phyloP scores from a whole-genome alignment of 2,113 vertebrate genomes.

The Bos taurus region ARS-UCD2.0 NC_037328.1:52683001-52683500 shows the following conservation, averaged over 20 bases:
- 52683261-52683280: neutral
- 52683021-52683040: too few relatives aligned
- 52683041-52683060: too few relatives aligned
- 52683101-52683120: too few relatives aligned
- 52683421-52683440: neutral
- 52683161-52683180: too few relatives aligned
- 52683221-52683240: neutral
- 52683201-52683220: neutral
- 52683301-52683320: neutral
- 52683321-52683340: neutral
- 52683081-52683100: too few relatives aligned
- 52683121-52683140: too few relatives aligned
- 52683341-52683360: neutral
- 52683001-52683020: too few relatives aligned
- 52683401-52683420: neutral
- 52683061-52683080: too few relatives aligned
- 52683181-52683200: neutral
- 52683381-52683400: neutral
- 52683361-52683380: neutral
- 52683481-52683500: neutral
- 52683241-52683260: neutral
- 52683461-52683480: neutral
- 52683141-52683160: too few relatives aligned
- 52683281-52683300: rapidly evolving
- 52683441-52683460: neutral